Evolutionary conservation across 2,797 vertebrate species (phyloP), one percentile per base, ranked within the genome.

Genomic region (Agapornis canus): DNA sequence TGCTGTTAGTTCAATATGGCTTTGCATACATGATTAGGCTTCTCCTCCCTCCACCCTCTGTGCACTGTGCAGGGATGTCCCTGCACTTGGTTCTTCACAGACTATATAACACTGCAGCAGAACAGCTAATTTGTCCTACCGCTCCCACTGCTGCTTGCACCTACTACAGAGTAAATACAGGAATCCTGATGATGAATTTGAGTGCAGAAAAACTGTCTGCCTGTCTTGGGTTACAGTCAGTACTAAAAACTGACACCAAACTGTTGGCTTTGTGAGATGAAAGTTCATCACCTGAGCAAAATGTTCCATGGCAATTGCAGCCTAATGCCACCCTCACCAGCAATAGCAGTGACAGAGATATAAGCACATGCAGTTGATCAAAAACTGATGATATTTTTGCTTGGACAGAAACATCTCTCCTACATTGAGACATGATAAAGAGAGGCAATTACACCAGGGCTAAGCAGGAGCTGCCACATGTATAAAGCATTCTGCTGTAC

Each of bases 361-460:
- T 11, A 14, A 71, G 86, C 54, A 39, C 60, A 48, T 12, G 13
- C 71, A 5, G 73, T 3, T 54, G 88, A 83, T 59, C 82, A 54
- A n/a, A 83, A 70, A 0, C 19, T 3, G 37, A 64, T 49, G 45
- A 8, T 61, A 10, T 82, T 87, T 76, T 31, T 66, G 82, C 61
- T 47, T n/a, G 91, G 88, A 79, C 75, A 49, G 47, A 63, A 91
- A 63, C 78, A 77, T 83, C 89, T 59, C 91, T 80, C 70, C 81
- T 51, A 76, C 63, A 9, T 1, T 12, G 66, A 91, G 77, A 86
- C 3, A 31, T 91, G 90, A 94, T 82, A 79, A 90, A 96, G 71
- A 64, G 84, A 86, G 65, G 92, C 80, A 83, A 96, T 97, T 97
- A 95, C 66, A 90, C 20, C 54, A 69, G 87, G 89, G 91, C 91